Conservation (phyloP, 2,113 vertebrate species). For the Enhydra lutris region DNA sequence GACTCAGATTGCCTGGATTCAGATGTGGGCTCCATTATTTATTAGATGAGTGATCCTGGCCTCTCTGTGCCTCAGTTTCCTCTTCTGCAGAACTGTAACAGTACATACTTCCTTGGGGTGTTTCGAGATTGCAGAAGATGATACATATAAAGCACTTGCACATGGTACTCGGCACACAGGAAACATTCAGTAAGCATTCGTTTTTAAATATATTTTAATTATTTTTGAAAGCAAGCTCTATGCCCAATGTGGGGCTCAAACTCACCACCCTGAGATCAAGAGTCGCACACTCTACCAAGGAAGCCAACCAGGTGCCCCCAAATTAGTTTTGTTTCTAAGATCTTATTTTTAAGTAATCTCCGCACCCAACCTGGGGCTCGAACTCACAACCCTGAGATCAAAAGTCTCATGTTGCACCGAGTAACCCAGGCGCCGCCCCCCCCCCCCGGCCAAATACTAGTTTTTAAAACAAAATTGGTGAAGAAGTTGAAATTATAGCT, state of each 20-base stretch:
- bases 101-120: background rate
- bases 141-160: background rate
- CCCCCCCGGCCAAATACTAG: background rate
- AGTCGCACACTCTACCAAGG: background rate
- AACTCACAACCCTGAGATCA: background rate
- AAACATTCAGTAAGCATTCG: background rate
- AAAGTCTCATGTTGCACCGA: background rate
- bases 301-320: background rate
- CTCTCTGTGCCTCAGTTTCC: background rate
- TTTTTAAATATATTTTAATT: background rate
- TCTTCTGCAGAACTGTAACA: background rate
- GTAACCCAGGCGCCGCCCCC: background rate
- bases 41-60: background rate
- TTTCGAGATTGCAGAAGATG: background rate
- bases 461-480: slow-evolving; percentile 8
- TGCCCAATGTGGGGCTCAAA: background rate
- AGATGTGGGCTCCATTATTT: slow-evolving; percentile 21
- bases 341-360: background rate
- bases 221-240: background rate
- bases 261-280: background rate
- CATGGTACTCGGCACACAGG: background rate
- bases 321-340: background rate
- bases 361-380: background rate
- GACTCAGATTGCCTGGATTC: background rate
- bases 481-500: background rate